Evolutionary conservation across 2,888 invertebrate species (phyloP).

Genomic region (Eristalis pertinax): DNA sequence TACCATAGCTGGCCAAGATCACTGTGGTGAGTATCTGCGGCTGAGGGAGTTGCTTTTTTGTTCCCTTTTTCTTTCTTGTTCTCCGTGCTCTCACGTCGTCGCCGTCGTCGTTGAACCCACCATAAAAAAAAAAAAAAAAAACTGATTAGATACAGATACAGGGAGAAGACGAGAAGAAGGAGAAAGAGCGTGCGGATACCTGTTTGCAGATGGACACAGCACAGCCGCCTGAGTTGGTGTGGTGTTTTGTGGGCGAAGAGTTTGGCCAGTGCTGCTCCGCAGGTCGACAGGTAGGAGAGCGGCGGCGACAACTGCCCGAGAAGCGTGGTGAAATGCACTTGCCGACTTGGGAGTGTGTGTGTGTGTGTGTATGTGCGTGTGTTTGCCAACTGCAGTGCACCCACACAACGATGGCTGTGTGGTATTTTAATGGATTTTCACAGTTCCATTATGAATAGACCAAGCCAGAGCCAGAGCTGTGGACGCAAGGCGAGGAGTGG

Average conservation of each 20-base stretch:
- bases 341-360: slow-evolving; percentile 17
- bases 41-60: slow-evolving; percentile 3
- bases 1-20: slow-evolving; percentile 75
- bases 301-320: background rate
- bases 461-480: background rate
- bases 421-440: slow-evolving; percentile 74
- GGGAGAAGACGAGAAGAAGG: slow-evolving; percentile 15
- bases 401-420: slow-evolving; percentile 71
- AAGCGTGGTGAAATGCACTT: slow-evolving; percentile 75
- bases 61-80: background rate
- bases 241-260: slow-evolving; percentile 69
- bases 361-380: slow-evolving; percentile 33
- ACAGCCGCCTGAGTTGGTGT: slow-evolving; percentile 23
- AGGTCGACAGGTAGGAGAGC: slow-evolving; percentile 60
- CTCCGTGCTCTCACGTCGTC: background rate
- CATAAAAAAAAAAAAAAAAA: slow-evolving; percentile 18
- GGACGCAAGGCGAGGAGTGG: background rate
- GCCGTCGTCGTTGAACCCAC: slow-evolving; percentile 18
- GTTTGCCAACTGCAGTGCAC: slow-evolving; percentile 37
- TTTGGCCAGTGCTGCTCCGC: slow-evolving; percentile 53
- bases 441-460: slow-evolving; percentile 64
- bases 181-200: slow-evolving; percentile 41
- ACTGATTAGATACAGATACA: slow-evolving; percentile 58
- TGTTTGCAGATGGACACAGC: slow-evolving; percentile 71
- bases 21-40: slow-evolving; percentile 55